Percentiles rank a stretch among this genome's conserved stretches.
These are phyloP conservation scores for Spodoptera litura DNA, from an alignment of 1,140 invertebrate genomes.

Conservation along the genomic window DNA sequence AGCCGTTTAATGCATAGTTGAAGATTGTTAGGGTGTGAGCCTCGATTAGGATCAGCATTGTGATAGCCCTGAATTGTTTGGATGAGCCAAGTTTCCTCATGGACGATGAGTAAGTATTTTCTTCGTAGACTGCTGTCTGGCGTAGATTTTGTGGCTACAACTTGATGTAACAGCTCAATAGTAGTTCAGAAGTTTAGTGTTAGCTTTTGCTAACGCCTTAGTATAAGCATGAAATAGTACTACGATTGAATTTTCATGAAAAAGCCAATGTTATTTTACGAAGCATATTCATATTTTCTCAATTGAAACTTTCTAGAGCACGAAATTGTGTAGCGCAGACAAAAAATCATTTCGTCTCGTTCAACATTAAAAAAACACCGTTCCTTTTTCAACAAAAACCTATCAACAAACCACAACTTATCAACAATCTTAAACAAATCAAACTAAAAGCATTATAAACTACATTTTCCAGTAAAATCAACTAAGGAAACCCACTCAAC, in stretches of 20 bases:
- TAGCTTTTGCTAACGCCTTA: neutral
- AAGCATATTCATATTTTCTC: no score
- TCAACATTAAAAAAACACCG: no score
- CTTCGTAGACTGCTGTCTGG: neutral
- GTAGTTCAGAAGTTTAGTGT: no score
- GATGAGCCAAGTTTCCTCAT: conserved; percentile 44
- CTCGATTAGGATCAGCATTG: conserved; percentile 55
- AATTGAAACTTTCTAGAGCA: no score
- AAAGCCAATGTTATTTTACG: no score
- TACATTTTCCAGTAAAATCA: conserved; percentile 8
- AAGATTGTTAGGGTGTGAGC: conserved; percentile 54
- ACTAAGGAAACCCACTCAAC: conserved; percentile 8
- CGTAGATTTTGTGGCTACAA: neutral
- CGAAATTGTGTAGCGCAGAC: neutral
- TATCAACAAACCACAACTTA: neutral
- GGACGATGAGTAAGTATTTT: conserved; percentile 41
- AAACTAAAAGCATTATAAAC: neutral
- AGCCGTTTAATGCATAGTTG: conserved; percentile 57
- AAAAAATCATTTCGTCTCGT: neutral
- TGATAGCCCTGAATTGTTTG: conserved; percentile 40
- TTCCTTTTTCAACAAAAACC: neutral
- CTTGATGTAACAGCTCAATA: neutral
- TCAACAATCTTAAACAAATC: neutral
- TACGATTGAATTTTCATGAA: no score
- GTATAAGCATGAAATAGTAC: neutral